Evolutionary conservation across 2,888 invertebrate genomes (phyloP), one percentile per base, ranked within the genome.

Genomic region (Ormyrus nitidulus): DNA sequence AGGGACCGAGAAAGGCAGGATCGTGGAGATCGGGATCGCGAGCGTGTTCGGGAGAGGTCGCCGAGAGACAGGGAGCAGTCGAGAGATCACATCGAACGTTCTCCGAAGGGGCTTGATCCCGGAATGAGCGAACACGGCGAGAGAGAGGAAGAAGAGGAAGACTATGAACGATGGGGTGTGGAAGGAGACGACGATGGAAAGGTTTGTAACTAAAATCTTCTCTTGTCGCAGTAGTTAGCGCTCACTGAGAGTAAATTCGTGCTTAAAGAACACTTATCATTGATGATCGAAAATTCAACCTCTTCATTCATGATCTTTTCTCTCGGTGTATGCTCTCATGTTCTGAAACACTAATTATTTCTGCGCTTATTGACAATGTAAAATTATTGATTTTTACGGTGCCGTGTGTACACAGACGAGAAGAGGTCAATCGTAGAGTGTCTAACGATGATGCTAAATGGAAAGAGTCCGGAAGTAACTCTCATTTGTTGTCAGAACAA

Each of bases 101-200:
- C 61, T 11, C 86, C 84, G 78, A 91, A 92, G 79, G 90, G 92
- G 69, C 92, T 92, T 81, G 93, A 93, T 78, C 93, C 92, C 13
- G 93, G 93, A 4, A 86, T 93, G 76, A 93, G 93, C 83, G 93
- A 93, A 85, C 93, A 93, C 9, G 93, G 93, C 84, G 93, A 93
- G 83, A 89, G 93, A 61, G 88, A 88, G 84, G 93, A 93, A 54
- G 90, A 90, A 84, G 93, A 93, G 54, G 89, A 89, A 77, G 90
- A 90, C 85, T 90, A 90, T 85, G 79, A 80, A 69, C 77, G 69
- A 53, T 81, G 80, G 80, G 80, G 80, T 46, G 79, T 74, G 77
- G 79, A 70, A 13, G 82, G 77, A 59, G 76, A 72, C 46, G 48
- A 34, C 8, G 73, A 74, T 13, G 80, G 68, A 66, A 81, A 77